Evolutionary conservation across 2,797 vertebrate genomes (phyloP), one percentile per base, ranked within the genome.

Genomic region (Danio albolineatus): DNA sequence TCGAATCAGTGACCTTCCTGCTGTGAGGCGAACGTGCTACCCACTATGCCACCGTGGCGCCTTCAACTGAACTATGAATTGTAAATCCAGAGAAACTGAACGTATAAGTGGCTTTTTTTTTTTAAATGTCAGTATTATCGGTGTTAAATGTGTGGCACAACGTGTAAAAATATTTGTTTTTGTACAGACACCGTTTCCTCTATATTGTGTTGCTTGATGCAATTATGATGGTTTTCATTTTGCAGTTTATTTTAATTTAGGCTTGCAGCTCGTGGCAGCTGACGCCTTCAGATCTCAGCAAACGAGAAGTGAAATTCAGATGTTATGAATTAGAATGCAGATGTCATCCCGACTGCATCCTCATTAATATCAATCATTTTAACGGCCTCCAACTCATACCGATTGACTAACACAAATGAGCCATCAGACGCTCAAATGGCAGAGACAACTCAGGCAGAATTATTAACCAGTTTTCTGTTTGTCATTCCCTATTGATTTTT

Each of bases 401-500:
- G 83, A 82, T 88, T 84, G 81, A 73, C 76, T 56, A 41, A 76
- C 64, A 85, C 85, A 83, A 89, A 88, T 80, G 81, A 86, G 87
- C 86, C 83, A 85, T 88, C 87, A 89, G 86, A 78, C 79, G 75
- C 81, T 82, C 89, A 90, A 89, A 82, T 84, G 86, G 88, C 87
- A 88, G 78, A 85, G 89, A 91, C 91, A 91, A 90, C 91, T 93
- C 90, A 91, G 90, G 90, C 89, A 91, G 91, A 93, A 93, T 93
- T 92, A 93, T 92, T 91, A 93, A 93, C 86, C 90, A 87, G 87
- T 92, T 94, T 91, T 92, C 87, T 91, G 90, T 91, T 91, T 93
- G 94, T 94, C 92, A 92, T 91, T 90, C 81, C 72, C 70, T 92
- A 94, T 94, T 92, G 93, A 94, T 94, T 93, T 94, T 91, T 74